Conservation (phyloP, 2,797 vertebrate species). For the Coilia nasus region DNA sequence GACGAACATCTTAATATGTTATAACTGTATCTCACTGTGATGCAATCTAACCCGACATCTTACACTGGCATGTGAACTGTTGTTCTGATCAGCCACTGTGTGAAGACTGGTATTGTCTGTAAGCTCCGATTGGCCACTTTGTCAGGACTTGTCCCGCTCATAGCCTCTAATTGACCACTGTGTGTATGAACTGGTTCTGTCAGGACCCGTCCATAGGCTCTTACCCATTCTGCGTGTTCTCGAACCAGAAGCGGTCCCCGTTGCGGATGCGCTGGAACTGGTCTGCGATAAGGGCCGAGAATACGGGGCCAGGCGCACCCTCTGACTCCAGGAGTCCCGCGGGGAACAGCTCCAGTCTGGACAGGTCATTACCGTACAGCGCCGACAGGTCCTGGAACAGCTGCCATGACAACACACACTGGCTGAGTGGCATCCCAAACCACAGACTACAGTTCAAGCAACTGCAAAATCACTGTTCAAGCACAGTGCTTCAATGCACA, state of each 20-base stretch:
- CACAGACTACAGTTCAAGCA: no score
- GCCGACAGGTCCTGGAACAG: conserved; percentile 68
- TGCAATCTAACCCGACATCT: background rate
- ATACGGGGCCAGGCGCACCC: conserved; percentile 78
- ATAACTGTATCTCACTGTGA: background rate
- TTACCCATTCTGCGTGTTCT: conserved; percentile 92
- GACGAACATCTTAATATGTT: no score
- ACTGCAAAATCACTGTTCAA: no score
- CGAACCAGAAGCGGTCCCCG: conserved; percentile 97
- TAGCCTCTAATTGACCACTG: no score
- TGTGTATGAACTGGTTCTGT: no score
- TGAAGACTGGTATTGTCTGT: no score
- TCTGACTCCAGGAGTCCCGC: conserved; percentile 86
- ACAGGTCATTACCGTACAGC: conserved; percentile 78
- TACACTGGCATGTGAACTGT: no score
- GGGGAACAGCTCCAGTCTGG: conserved; percentile 85
- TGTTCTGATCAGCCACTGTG: no score
- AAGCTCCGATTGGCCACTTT: no score
- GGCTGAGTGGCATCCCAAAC: no score
- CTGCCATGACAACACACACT: conserved; percentile 53
- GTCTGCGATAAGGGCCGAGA: conserved; percentile 83
- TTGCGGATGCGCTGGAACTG: conserved; percentile 91
- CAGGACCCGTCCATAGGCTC: background rate
- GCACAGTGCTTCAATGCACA: no score
- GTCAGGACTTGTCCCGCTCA: no score